Conservation (phyloP, 2,797 vertebrate species). For the Pangasius mekongensis region DNA sequence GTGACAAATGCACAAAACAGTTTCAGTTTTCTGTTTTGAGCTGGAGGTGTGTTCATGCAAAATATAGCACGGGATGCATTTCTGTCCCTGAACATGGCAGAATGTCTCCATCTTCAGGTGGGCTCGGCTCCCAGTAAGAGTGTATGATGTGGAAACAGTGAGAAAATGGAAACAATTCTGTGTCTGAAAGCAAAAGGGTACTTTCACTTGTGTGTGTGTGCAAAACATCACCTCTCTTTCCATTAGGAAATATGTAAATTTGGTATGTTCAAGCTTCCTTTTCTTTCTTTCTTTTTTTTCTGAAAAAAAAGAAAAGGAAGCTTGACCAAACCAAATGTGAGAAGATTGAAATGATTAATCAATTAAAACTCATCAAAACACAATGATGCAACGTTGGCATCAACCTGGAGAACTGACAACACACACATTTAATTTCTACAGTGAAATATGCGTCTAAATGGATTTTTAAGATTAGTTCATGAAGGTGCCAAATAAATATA, state of each 20-base stretch:
- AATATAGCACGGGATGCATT: neutral
- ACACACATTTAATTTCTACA: no score
- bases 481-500: no score
- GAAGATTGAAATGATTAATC: neutral
- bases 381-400: no score
- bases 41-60: neutral
- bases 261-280: no score
- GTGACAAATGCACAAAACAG: constrained; percentile 5
- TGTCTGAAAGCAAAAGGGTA: neutral
- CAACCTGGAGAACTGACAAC: no score
- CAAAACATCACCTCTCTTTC: neutral
- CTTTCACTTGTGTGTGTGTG: no score
- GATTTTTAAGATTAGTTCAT: no score
- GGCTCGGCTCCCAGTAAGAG: neutral
- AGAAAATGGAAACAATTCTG: neutral
- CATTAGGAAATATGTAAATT: neutral
- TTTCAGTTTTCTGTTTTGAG: constrained; percentile 33
- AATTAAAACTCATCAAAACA: neutral
- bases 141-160: neutral
- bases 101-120: neutral
- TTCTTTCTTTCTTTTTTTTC: no score
- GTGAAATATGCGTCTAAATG: no score
- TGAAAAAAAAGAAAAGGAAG: no score
- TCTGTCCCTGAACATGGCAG: neutral
- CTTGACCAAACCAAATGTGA: neutral